Evolutionary conservation across 1,140 invertebrate genomes (phyloP), one percentile per base, ranked within the genome.

Genomic region (Cheumatopsyche charites): DNA sequence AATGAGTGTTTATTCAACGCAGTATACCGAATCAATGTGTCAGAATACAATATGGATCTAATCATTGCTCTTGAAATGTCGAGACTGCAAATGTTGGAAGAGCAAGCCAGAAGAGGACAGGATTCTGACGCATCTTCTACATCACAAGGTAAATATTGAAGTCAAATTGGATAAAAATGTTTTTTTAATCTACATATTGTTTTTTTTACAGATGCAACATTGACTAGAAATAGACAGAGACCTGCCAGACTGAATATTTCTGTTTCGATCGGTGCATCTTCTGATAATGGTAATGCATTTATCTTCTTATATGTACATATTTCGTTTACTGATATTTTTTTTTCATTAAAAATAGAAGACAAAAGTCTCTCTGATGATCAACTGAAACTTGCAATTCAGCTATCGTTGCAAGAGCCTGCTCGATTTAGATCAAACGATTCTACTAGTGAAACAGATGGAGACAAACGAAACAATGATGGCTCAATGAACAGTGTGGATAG

Each of bases 61-160:
- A 83, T 90, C 55, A 88, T 90, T 77, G 89, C 90, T 11, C 77
- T 91, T 66, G 90, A 91, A 81, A 90, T 91, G 88, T 90, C 89
- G 1, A 79, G 89, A 17, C 81, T 90, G n/a, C 89, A 90, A 82
- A 89, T 88, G 84, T 85, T 88, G 41, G 87, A 88, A 80, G 87
- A 87, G 76, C 79, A 84, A 73, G 71, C 71, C 0, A 43, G 71
- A 45, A 43, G 71, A 23, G 68, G 68, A 12, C 25, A 42, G 25
- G 71, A 73, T 17, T 66, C 68, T 5, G 71, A 73, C 19, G 49
- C 43, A 36, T 62, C 36, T 25, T 73, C 67, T 2, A 65, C 65
- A 1, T 66, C 70, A 1, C 62, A 66, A 67, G 70, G 70, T 72
- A 9, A 36, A 23, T 25, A 52, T 6, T 49, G 15, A 47, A 9